A percentile compares a stretch with the other conserved stretches of the same genome.
Evolutionary conservation across 1,140 invertebrate genomes (phyloP).

Genomic region (Notospermus geniculatus): DNA sequence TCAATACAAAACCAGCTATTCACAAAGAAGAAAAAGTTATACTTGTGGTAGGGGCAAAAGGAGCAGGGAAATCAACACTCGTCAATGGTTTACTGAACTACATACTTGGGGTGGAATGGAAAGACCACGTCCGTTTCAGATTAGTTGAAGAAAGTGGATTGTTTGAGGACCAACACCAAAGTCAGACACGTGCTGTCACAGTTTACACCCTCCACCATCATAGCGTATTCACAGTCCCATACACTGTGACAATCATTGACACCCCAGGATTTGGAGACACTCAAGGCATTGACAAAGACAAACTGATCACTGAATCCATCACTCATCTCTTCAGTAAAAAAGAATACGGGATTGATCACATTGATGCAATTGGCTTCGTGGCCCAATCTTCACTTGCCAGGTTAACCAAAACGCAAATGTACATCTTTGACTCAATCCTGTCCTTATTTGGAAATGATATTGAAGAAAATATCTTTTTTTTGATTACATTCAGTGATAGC

Average conservation of each 20-base stretch:
- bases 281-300: conserved; percentile 26
- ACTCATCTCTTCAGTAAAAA: conserved; percentile 22
- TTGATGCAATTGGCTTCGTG: conserved; percentile 29
- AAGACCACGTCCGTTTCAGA: conserved; percentile 15
- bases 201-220: conserved; percentile 20
- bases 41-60: no score
- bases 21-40: no score
- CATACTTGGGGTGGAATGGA: conserved; percentile 18
- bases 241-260: no score
- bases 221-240: background rate
- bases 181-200: conserved; percentile 29
- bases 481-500: conserved; percentile 35
- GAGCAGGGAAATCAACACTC: no score
- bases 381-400: conserved; percentile 7
- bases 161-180: conserved; percentile 19
- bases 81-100: conserved; percentile 13
- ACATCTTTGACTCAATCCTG: conserved; percentile 32
- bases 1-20: no score
- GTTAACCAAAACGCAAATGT: conserved; percentile 14
- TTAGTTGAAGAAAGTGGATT: conserved; percentile 15
- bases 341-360: conserved; percentile 23
- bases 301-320: conserved; percentile 27
- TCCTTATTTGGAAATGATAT: conserved; percentile 37
- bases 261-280: conserved; percentile 24
- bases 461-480: conserved; percentile 27